These are phyloP conservation scores for Lathronympha strigana DNA, from an alignment of 2,888 invertebrate genomes.

Conservation along the genomic window DNA sequence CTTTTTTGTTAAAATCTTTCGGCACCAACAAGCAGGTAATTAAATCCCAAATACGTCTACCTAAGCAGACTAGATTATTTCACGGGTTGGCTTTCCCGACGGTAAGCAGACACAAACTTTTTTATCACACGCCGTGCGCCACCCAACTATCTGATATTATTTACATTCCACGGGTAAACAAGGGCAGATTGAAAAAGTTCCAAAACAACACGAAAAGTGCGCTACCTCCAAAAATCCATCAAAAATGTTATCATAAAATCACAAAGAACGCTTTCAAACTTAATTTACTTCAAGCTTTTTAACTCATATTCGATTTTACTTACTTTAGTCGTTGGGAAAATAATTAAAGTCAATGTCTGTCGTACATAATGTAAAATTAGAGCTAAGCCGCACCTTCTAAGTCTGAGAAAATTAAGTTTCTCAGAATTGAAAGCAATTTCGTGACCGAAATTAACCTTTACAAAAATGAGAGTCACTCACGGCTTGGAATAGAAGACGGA, in stretches of 20 bases:
- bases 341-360: neutral
- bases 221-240: constrained; percentile 35
- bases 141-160: constrained; percentile 38
- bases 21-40: neutral
- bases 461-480: constrained; percentile 15
- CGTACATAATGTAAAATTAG: neutral
- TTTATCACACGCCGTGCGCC: constrained; percentile 36
- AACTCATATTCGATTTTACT: constrained; percentile 5
- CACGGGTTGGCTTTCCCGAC: neutral
- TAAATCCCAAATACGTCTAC: neutral
- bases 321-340: neutral
- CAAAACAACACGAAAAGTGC: constrained; percentile 31
- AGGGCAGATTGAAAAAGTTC: constrained; percentile 41
- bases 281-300: constrained; percentile 2
- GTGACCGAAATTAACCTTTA: constrained; percentile 19
- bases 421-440: neutral
- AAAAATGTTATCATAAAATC: constrained; percentile 33
- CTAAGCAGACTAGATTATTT: neutral
- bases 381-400: neutral
- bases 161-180: constrained; percentile 39
- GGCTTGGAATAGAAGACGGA: constrained; percentile 10
- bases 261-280: constrained; percentile 14
- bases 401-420: neutral
- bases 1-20: neutral
- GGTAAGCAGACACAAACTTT: constrained; percentile 26